Percentiles rank a stretch among this genome's conserved stretches.
These are phyloP conservation scores for Apeira syringaria DNA, from an alignment of 2,888 invertebrate genomes.

Conservation along the genomic window DNA sequence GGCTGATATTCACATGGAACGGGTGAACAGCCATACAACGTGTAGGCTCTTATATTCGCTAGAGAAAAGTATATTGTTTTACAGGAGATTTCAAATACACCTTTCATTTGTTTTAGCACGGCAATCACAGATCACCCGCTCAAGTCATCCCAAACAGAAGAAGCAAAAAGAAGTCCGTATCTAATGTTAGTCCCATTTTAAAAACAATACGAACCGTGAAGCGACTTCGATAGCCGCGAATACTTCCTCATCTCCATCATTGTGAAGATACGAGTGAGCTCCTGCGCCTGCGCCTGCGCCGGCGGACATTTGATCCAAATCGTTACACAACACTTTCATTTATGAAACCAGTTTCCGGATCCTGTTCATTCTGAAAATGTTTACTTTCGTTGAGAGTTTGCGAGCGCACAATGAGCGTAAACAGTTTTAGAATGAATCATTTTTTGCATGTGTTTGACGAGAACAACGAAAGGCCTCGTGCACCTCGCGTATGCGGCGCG, in stretches of 20 bases:
- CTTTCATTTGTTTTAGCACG: neutral
- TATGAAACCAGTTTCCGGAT: slow-evolving; percentile 63
- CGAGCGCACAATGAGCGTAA: slow-evolving; percentile 52
- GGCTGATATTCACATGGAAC: slow-evolving; percentile 14
- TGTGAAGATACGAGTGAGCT: slow-evolving; percentile 53
- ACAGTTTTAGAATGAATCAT: slow-evolving; percentile 34
- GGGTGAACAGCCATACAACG: slow-evolving; percentile 11
- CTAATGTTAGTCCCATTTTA: slow-evolving; percentile 19
- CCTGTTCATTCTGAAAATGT: slow-evolving; percentile 63
- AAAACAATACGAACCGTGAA: slow-evolving; percentile 64
- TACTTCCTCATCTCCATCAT: slow-evolving; percentile 76
- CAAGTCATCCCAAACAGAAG: no score
- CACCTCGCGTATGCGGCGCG: slow-evolving; percentile 48
- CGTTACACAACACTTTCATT: slow-evolving; percentile 73
- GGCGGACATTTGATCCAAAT: slow-evolving; percentile 62
- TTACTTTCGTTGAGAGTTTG: slow-evolving; percentile 62
- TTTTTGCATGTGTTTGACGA: slow-evolving; percentile 40
- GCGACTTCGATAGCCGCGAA: slow-evolving; percentile 71
- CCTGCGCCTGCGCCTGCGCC: slow-evolving; percentile 50
- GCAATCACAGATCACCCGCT: no score
- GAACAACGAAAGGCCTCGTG: slow-evolving; percentile 46
- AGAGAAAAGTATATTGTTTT: neutral
- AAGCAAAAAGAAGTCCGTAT: slow-evolving; percentile 12
- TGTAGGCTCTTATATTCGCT: slow-evolving; percentile 2
- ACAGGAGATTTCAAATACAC: slow-evolving; percentile 6